These are phyloP conservation scores for Drosophila grimshawi DNA, from an alignment of 1,140 invertebrate species.

Conservation along the genomic window DNA sequence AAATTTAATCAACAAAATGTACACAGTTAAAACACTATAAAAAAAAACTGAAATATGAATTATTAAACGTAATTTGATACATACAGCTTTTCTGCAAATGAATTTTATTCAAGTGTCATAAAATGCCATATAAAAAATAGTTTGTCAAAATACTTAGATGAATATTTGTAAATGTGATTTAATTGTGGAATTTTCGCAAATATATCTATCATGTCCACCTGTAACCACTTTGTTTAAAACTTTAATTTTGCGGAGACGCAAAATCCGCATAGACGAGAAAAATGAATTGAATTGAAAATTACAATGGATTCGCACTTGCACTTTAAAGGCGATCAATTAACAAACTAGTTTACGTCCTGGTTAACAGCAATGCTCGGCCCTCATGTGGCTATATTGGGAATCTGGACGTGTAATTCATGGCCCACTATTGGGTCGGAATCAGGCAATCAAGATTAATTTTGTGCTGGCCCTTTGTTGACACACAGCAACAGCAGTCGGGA, in stretches of 20 bases:
- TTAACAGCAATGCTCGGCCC: not conserved
- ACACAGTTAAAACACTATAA: not conserved
- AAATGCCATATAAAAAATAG: too few relatives aligned
- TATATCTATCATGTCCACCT: too few relatives aligned
- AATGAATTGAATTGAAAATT: not conserved
- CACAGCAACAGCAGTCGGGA: not conserved
- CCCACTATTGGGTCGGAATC: constrained; percentile 7
- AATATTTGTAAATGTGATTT: not conserved
- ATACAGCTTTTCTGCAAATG: not conserved
- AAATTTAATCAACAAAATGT: not conserved
- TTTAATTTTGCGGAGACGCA: too few relatives aligned
- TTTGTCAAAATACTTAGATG: not conserved
- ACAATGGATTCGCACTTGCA: not conserved
- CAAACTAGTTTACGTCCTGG: not conserved
- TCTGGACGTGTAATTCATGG: constrained; percentile 1
- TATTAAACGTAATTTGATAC: not conserved
- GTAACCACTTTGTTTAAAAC: too few relatives aligned
- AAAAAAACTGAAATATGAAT: not conserved
- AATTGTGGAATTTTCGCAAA: not conserved
- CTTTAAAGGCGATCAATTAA: not conserved
- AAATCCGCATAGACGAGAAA: not conserved
- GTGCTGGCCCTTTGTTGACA: constrained; percentile 21
- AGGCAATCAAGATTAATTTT: constrained; percentile 40
- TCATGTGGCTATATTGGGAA: constrained; percentile 1
- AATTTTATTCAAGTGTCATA: not conserved